These are phyloP conservation scores for Parnassius glacialis DNA, from an alignment of 2,888 invertebrate species.

Conservation along the genomic window DNA sequence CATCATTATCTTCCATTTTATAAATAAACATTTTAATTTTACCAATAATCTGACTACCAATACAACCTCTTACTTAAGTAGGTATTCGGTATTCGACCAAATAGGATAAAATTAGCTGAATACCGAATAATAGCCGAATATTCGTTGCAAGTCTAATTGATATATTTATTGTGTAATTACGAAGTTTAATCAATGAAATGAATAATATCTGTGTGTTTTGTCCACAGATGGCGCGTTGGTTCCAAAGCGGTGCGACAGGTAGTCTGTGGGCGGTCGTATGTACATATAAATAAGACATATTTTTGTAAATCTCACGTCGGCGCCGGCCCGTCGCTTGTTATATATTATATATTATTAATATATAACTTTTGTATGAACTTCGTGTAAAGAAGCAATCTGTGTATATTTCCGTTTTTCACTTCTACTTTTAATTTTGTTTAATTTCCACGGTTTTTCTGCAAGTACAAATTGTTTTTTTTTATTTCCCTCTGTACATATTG, in stretches of 20 bases:
- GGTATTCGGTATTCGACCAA: too few relatives aligned
- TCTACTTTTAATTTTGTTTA: slow-evolving; percentile 36
- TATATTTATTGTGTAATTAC: too few relatives aligned
- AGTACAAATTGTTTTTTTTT: slow-evolving; percentile 78
- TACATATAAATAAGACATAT: slow-evolving; percentile 46
- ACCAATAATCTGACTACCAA: too few relatives aligned
- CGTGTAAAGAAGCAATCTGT: slow-evolving; percentile 40
- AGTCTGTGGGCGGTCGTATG: slow-evolving; percentile 41
- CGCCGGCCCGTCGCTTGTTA: slow-evolving; percentile 51
- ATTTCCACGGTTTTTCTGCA: slow-evolving; percentile 72
- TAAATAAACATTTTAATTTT: too few relatives aligned
- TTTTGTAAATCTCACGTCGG: slow-evolving; percentile 67
- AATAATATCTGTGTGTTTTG: neutral
- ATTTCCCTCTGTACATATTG: slow-evolving; percentile 80
- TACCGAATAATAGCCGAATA: too few relatives aligned
- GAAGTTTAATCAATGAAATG: too few relatives aligned
- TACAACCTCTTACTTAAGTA: too few relatives aligned
- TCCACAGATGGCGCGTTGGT: slow-evolving; percentile 47
- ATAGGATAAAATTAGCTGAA: too few relatives aligned
- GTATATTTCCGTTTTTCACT: slow-evolving; percentile 69
- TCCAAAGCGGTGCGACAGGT: slow-evolving; percentile 62
- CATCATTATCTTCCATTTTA: too few relatives aligned
- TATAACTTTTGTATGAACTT: slow-evolving; percentile 50
- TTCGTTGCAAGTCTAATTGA: too few relatives aligned
- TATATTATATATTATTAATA: slow-evolving; percentile 49